phyloP scores from a whole-genome alignment of 2,888 invertebrate genomes.

The Eutolmus rufibarbis region DNA sequence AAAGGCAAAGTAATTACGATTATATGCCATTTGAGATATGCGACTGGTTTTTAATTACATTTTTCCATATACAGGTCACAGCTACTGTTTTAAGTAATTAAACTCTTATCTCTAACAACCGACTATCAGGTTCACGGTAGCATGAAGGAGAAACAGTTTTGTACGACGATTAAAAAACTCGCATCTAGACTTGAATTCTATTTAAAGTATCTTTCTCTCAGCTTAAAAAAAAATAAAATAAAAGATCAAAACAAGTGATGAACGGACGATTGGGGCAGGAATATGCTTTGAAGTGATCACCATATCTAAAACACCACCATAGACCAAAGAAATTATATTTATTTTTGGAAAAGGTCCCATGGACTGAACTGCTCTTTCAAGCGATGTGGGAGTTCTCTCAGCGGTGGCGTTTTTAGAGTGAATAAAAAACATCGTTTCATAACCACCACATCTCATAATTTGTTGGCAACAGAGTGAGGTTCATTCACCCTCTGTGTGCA shows the following conservation, averaged over 20 bases:
- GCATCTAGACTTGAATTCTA: not conserved
- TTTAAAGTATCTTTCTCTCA: not conserved
- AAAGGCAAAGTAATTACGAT: not conserved
- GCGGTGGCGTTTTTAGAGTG: not conserved
- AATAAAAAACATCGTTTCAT: not conserved
- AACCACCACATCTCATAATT: not conserved
- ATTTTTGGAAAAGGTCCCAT: not conserved
- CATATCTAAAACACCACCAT: not conserved
- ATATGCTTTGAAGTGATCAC: not conserved
- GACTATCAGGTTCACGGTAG: not conserved
- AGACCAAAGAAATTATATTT: not conserved
- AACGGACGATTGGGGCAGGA: not conserved
- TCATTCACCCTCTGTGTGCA: not conserved
- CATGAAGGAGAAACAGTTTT: not conserved
- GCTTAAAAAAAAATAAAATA: not conserved
- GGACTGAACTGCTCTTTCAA: not conserved
- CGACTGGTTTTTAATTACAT: slow-evolving; percentile 5
- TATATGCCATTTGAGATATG: not conserved
- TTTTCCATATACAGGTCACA: not conserved
- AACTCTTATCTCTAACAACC: not conserved
- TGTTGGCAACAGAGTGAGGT: not conserved
- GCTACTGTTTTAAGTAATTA: not conserved
- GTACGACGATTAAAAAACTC: not conserved
- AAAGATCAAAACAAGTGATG: not conserved
- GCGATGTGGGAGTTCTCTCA: not conserved